Evolutionary conservation across 2,113 vertebrate genomes (phyloP).

Genomic region (Anser cygnoides): DNA sequence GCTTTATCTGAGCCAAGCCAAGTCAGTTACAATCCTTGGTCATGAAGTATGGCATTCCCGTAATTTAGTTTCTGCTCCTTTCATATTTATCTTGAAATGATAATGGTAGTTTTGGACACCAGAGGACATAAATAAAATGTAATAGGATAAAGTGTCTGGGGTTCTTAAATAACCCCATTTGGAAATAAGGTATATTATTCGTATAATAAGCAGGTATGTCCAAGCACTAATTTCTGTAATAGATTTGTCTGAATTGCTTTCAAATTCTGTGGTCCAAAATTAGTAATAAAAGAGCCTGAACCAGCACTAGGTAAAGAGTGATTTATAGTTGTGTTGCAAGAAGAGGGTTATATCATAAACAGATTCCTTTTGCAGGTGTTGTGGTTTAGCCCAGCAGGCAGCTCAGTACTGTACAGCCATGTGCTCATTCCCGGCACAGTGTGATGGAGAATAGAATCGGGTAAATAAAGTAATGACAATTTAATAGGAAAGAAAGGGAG

Average conservation of each 20-base stretch:
- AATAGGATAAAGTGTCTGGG: background rate
- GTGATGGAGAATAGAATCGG: background rate
- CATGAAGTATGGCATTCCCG: background rate
- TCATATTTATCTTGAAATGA: background rate
- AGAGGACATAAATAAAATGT: background rate
- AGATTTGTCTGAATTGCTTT: background rate
- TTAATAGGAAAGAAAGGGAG: background rate
- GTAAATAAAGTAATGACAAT: background rate
- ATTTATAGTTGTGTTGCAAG: background rate
- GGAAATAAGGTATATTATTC: background rate
- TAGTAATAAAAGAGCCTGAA: background rate
- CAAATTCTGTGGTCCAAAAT: background rate
- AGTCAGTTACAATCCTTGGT: background rate
- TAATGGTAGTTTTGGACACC: background rate
- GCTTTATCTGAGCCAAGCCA: background rate
- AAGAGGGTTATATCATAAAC: background rate
- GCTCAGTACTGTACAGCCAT: background rate
- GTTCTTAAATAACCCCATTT: background rate
- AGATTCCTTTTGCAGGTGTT: background rate
- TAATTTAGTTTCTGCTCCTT: background rate
- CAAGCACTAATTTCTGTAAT: background rate
- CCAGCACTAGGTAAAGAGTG: background rate
- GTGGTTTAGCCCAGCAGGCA: background rate
- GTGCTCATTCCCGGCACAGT: background rate
- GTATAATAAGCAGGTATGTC: background rate